Evolutionary conservation across 2,888 invertebrate species (phyloP), one percentile per base, ranked within the genome.

Genomic region (Lochmaea capreae): DNA sequence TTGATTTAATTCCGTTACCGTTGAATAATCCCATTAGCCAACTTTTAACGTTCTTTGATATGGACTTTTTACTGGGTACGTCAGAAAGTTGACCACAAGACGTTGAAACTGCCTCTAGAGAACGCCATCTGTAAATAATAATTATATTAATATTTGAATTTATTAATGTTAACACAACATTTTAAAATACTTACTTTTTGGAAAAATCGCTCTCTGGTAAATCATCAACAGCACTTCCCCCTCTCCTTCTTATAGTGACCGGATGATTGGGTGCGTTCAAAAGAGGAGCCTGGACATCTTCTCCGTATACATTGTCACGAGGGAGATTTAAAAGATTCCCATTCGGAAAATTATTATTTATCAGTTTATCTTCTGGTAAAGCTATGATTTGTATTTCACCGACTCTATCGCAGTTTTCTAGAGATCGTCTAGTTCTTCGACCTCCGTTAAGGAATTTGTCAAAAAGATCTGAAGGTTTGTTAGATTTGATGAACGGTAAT

Each of bases 1-100:
- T 93, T 78, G 91, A 90, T 78, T 93, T 91, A 76, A 93, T 88
- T 72, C 92, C 93, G 81, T 91, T 92, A 75, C 92, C 93, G 83
- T 92, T 92, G 84, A 95, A 93, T 76, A 95, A 87, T 81, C 93
- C 93, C 61, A 93, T 90, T 82, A 95, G 87, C 94, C 94, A 95
- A 74, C 87, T 89, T 80, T 92, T 91, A 76, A 95, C 91, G 81
- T 92, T 90, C 73, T 92, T 90, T 52, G 89, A 87, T 52, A 89
- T 86, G 68, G 91, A 89, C 84, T 91, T 90, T 85, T 93, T 93
- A 79, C 88, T 88, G 54, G 90, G 88, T 49, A 86, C 83, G 70
- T 85, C 85, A 16, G 82, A 83, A 46, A 83, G 80, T 73, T 84
- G 84, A 68, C 83, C 83, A 68, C 84, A 78, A 74, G 82, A 79